Percentiles rank a stretch among this genome's conserved stretches.
These are phyloP conservation scores for Lepidocyrtoides sp. DNA, from an alignment of 2,888 invertebrate species.

Conservation along the genomic window DNA sequence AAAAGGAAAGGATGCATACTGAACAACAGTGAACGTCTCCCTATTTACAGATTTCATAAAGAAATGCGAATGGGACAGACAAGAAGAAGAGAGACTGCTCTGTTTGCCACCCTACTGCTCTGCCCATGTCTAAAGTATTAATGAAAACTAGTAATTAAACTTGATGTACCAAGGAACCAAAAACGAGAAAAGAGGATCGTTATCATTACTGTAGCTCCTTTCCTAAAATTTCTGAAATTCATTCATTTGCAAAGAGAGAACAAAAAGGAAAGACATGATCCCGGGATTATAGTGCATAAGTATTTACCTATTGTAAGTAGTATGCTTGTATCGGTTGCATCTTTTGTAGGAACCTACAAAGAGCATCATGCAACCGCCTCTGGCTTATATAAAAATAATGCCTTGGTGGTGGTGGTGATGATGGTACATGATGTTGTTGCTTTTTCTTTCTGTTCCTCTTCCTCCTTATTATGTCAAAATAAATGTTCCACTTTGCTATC, in stretches of 20 bases:
- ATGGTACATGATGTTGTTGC: not conserved
- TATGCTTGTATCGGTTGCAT: no score
- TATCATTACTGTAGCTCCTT: slow-evolving; percentile 21
- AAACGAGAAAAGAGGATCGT: slow-evolving; percentile 1
- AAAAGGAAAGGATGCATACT: not conserved
- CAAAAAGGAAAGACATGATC: slow-evolving; percentile 21
- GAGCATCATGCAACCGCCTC: not conserved
- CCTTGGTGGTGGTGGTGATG: not conserved
- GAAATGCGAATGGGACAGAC: not conserved
- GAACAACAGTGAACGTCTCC: not conserved
- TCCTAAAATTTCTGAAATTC: slow-evolving; percentile 32
- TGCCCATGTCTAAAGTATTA: slow-evolving; percentile 11
- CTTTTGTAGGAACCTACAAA: not conserved
- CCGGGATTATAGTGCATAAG: not conserved
- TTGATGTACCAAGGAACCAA: slow-evolving; percentile 1
- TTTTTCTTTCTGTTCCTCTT: slow-evolving; percentile 20
- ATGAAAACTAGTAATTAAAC: slow-evolving; percentile 31
- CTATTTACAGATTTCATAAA: not conserved
- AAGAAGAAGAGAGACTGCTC: not conserved
- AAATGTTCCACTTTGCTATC: slow-evolving; percentile 22
- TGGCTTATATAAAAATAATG: slow-evolving; percentile 8
- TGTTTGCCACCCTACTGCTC: not conserved
- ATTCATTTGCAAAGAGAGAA: slow-evolving; percentile 40
- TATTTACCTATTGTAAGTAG: not conserved
- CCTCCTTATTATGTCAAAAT: slow-evolving; percentile 2